Percentiles rank a stretch among this genome's conserved stretches.
Conservation (phyloP, 1,140 invertebrate genomes). For the Neodiprion virginianus region DNA sequence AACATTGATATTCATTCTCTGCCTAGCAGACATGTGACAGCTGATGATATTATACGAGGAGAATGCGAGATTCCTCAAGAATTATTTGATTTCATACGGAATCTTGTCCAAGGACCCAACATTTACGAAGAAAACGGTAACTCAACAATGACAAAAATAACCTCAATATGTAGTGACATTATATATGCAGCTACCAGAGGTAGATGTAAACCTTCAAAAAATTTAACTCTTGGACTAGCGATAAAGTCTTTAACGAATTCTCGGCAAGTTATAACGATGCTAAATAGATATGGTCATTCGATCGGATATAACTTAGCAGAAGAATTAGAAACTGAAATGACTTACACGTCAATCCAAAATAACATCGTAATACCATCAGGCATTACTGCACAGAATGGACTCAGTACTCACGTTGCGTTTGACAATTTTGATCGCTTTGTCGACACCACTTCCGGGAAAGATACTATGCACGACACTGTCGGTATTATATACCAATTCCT, state of each 20-base stretch:
- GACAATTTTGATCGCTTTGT: constrained; percentile 59
- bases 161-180: constrained; percentile 44
- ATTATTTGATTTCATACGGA: constrained; percentile 42
- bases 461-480: constrained; percentile 59
- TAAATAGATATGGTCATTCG: constrained; percentile 48
- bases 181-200: constrained; percentile 42
- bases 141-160: constrained; percentile 31
- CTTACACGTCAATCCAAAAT: constrained; percentile 18
- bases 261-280: constrained; percentile 42
- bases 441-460: constrained; percentile 53
- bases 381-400: constrained; percentile 29
- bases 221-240: constrained; percentile 42
- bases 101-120: constrained; percentile 40
- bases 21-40: constrained; percentile 34
- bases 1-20: constrained; percentile 32
- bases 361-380: constrained; percentile 27
- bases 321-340: constrained; percentile 26
- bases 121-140: constrained; percentile 32
- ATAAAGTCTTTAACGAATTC: constrained; percentile 46
- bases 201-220: constrained; percentile 41
- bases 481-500: constrained; percentile 54
- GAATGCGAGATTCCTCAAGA: constrained; percentile 45
- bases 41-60: constrained; percentile 43
- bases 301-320: constrained; percentile 43
- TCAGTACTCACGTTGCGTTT: constrained; percentile 49